Evolutionary conservation across 2,113 vertebrate genomes (phyloP), one percentile per base, ranked within the genome.

Genomic region (Alosa alosa): DNA sequence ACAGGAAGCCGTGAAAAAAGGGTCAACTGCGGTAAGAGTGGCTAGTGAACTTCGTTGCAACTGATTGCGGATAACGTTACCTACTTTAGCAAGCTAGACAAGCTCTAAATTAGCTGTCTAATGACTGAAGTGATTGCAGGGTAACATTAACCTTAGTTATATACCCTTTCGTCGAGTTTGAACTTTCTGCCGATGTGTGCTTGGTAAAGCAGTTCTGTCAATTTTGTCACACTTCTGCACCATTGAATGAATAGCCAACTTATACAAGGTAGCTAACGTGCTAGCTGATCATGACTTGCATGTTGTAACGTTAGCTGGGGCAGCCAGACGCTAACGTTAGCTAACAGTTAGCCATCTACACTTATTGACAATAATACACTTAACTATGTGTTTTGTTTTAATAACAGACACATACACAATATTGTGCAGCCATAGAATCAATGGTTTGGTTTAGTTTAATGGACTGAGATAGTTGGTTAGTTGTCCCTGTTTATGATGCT

Each of bases 1-100:
- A 11, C 90, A 91, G 46, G 89, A 90, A 36, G 89, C 89, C 0
- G 89, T 90, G 82, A 90, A 91, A 82, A 91, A 91, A n/a, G 90
- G 90, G 39, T 91, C 90, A 5, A 91, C 90, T 44, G 90, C 90
- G 31, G 90, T 91, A 78, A 90, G 90, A 86, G 36, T 52, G 81
- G 46, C 81, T 9, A 17, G 41, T 3, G 75, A 68, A 81, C 82
- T 84, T 87, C 64, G 83, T 36, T 41, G 45, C 60, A 78, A 39
- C 7, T 78, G 44, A 46, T 78, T 22, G 22, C 45, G n/a, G 45
- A 68, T 84, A 78, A 20, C 72, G 13, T 20, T 11, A 1, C 36
- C 41, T 31, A 31, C 31, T 44, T 44, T 75, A 64, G 81, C 81
- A 55, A 75, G 57, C 46, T 20, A 78, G 22, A 41, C 60, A 84